Evolutionary conservation across 2,797 vertebrate genomes (phyloP).

Genomic region (Gymnodraco acuticeps): DNA sequence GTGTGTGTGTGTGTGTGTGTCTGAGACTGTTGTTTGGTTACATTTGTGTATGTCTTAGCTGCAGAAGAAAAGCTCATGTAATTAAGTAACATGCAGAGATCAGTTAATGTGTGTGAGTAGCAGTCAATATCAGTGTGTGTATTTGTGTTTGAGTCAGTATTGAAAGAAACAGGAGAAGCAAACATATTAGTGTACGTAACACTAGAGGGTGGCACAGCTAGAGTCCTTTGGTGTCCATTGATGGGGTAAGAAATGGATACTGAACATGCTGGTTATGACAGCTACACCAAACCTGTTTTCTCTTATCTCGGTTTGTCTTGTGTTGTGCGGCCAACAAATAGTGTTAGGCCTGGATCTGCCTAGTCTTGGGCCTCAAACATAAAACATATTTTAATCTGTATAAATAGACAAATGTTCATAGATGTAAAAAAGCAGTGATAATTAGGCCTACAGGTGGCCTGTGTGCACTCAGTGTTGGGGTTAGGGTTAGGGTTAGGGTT

Average conservation of each 20-base stretch:
- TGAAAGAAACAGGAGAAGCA: background rate
- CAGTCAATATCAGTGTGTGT: background rate
- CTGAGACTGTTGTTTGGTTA: constrained; percentile 2
- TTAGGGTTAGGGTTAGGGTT: too few species aligned
- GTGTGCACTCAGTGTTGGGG: too few species aligned
- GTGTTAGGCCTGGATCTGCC: background rate
- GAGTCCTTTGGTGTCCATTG: background rate
- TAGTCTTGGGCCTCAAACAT: background rate
- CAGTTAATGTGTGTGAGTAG: constrained; percentile 48
- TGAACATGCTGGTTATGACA: background rate
- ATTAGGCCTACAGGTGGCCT: too few species aligned
- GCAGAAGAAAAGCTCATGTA: constrained; percentile 69
- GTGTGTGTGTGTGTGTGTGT: background rate
- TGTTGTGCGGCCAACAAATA: background rate
- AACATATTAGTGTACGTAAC: background rate
- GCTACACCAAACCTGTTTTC: background rate
- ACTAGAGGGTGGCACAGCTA: constrained; percentile 2
- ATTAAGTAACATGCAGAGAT: constrained; percentile 61
- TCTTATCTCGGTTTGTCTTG: background rate
- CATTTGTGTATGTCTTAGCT: constrained; percentile 41
- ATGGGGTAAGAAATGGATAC: background rate
- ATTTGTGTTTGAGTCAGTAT: background rate
- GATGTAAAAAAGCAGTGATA: too few species aligned
- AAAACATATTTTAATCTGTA: background rate
- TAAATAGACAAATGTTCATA: too few species aligned